Evolutionary conservation across 1,140 invertebrate species (phyloP).

Genomic region (Drosophila sproati): DNA sequence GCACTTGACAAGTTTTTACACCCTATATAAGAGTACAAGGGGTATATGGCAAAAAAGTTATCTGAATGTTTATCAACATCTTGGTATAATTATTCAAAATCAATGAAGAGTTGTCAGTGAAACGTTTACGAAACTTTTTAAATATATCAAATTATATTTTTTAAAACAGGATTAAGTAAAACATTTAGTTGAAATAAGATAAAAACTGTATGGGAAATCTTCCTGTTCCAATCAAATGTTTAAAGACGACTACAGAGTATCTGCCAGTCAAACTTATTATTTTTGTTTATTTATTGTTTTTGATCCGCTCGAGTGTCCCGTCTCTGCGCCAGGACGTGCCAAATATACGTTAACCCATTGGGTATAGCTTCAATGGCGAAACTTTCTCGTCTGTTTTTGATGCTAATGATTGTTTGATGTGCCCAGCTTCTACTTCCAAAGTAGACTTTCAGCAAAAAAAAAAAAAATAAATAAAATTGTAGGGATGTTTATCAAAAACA

Average conservation of each 20-base stretch:
- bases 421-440: slow-evolving; percentile 17
- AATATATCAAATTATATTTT: too few species aligned
- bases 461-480: slow-evolving; percentile 3
- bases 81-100: too few species aligned
- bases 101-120: too few species aligned
- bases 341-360: slow-evolving; percentile 13
- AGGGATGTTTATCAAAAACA: slow-evolving; percentile 42
- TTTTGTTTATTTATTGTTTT: slow-evolving; percentile 12
- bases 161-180: too few species aligned
- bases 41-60: neutral
- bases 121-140: too few species aligned
- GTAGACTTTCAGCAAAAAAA: slow-evolving; percentile 12
- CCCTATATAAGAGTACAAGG: neutral
- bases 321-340: neutral
- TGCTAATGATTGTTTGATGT: slow-evolving; percentile 80
- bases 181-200: too few species aligned
- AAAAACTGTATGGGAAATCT: too few species aligned
- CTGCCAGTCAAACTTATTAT: neutral
- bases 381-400: slow-evolving; percentile 55
- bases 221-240: neutral
- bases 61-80: too few species aligned
- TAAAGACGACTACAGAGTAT: neutral
- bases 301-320: neutral
- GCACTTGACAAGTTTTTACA: slow-evolving; percentile 5
- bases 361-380: slow-evolving; percentile 44